These are phyloP conservation scores for Pheosia gnoma DNA, from an alignment of 2,888 invertebrate genomes.

Conservation along the genomic window DNA sequence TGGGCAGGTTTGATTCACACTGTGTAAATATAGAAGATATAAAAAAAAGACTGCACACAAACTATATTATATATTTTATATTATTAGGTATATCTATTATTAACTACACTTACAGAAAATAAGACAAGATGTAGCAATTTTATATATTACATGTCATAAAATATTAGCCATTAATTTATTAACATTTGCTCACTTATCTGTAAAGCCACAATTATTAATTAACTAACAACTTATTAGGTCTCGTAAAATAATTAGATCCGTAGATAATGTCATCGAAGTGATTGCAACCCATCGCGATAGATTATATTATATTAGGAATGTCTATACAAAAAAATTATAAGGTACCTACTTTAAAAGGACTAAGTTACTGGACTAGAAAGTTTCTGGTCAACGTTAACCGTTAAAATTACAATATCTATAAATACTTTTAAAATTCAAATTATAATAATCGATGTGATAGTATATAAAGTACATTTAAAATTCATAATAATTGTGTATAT, in stretches of 20 bases:
- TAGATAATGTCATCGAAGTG: constrained; percentile 14
- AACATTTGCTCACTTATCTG: constrained; percentile 2
- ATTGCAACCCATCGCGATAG: constrained; percentile 15
- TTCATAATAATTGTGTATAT: constrained; percentile 12
- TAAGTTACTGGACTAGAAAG: constrained; percentile 40
- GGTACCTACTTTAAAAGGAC: constrained; percentile 31
- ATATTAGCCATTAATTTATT: constrained; percentile 16
- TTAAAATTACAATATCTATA: constrained; percentile 18
- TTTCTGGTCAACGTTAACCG: constrained; percentile 28
- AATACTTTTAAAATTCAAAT: constrained; percentile 12
- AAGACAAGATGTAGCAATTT: not conserved
- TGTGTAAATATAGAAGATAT: not conserved
- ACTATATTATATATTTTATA: constrained; percentile 34
- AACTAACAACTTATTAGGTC: constrained; percentile 9
- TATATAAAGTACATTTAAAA: constrained; percentile 2
- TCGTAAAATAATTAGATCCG: constrained; percentile 12
- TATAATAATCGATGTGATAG: not conserved
- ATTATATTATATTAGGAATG: not conserved
- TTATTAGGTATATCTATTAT: constrained; percentile 10
- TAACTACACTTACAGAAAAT: constrained; percentile 9
- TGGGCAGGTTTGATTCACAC: not conserved
- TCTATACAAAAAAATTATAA: constrained; percentile 16
- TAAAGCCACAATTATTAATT: constrained; percentile 1
- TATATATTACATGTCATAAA: constrained; percentile 6
- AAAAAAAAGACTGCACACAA: constrained; percentile 33